phyloP scores from a whole-genome alignment of 1,140 invertebrate genomes.

The Atta texana region DNA sequence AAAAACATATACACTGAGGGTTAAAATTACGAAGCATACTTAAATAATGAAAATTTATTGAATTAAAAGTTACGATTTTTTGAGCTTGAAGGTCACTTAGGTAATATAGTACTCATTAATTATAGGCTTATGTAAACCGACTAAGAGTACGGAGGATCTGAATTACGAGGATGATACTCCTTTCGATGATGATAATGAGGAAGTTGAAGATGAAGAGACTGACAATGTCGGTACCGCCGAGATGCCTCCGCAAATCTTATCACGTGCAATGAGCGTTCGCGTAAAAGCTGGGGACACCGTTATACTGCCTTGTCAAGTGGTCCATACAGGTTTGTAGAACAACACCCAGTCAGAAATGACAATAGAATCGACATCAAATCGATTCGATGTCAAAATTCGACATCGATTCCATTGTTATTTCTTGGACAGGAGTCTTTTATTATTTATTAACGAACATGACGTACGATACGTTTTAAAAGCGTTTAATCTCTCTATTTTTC shows the following conservation, averaged over 20 bases:
- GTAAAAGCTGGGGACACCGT: conserved; percentile 69
- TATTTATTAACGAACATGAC: not conserved
- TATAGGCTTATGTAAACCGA: conserved; percentile 76
- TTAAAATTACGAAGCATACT: not conserved
- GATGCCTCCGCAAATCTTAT: conserved; percentile 67
- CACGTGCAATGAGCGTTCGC: conserved; percentile 52
- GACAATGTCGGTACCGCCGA: conserved; percentile 33
- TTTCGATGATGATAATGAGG: conserved; percentile 68
- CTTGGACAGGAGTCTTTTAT: not conserved
- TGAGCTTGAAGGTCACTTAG: not conserved
- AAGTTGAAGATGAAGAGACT: conserved; percentile 55
- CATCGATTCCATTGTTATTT: no score
- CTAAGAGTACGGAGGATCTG: conserved; percentile 56
- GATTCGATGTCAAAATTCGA: no score
- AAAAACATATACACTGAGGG: no score
- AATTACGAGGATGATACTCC: conserved; percentile 68
- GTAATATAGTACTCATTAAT: conserved; percentile 11
- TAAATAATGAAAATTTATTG: not conserved
- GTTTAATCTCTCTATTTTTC: not conserved
- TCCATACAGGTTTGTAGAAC: conserved; percentile 72
- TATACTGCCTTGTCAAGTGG: conserved; percentile 72
- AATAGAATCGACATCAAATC: no score
- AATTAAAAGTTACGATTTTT: not conserved
- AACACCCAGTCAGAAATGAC: not conserved
- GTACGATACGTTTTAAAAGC: not conserved